Base-by-base conservation (phyloP, 1,140 invertebrate genomes). In the Araneus ventricosus region DNA sequence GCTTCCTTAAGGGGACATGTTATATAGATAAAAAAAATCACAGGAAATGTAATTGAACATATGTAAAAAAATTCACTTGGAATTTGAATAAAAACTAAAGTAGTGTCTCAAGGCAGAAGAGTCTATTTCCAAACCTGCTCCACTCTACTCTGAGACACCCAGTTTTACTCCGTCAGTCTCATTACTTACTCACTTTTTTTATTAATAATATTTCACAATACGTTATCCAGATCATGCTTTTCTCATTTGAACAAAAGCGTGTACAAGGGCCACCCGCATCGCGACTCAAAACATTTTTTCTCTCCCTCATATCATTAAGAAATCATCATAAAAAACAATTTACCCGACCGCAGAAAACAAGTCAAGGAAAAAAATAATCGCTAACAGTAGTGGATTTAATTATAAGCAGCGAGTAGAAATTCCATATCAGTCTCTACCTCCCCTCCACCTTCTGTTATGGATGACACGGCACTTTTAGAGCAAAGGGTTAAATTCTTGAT, bases 401-500 rank as follows among this genome's bases (percentile, higher is more conserved):
- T 89, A 75, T 57, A 79, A 89, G 39, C 86, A 70, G 61, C 61
- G 34, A 67, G 88, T 41, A 89, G 30, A 79, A 75, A 89, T 89
- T 79, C 45, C 88, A 89, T 88, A 88, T 88, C 86, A 88, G 61
- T 88, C 45, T 52, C 24, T 37, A n/a, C 37, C 27, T 34, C 45
- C 30, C 8, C 27, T 63, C 57, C 52, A 37, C 84, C 70, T 61
- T 59, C 84, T 86, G 45, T 59, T 86, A 79, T 75, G 41, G 41
- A 39, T 75, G 63, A 45, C 84, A 80, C 37, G 61, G 70, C 88
- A 70, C 59, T 88, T 88, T 88, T 88, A 37, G 88, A 89, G 88
- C 70, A 89, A 89, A 89, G 88, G 88, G 88, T 89, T 89, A 89
- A 79, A 89, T 89, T 89, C 88, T 79, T 89, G 88, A 79, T 89